Evolutionary conservation across 2,113 vertebrate genomes (phyloP), one percentile per base, ranked within the genome.

Genomic region (Mirounga angustirostris): DNA sequence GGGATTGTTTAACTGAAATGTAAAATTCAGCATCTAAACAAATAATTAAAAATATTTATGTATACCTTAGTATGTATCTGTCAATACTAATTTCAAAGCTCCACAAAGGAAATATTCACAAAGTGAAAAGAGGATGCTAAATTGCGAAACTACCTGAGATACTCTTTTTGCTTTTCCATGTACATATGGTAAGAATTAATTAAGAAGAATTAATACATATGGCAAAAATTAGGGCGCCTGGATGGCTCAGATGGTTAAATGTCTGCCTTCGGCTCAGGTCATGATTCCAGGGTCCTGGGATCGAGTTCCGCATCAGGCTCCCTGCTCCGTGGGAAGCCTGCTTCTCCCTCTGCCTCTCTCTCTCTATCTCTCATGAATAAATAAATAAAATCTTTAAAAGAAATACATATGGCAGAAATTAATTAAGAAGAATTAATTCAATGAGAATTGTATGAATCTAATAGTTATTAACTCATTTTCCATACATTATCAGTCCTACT

Each of bases 21-120:
- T 36, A 91, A 90, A 40, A 80, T 18, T 88, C 28, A 94, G 11
- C 21, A 82, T 52, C 16, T 84, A 22, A 93, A 79, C 26, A 97
- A 88, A 54, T 4, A 52, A 30, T 84, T 71, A 21, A 74, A 56
- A 94, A 73, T 61, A 46, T 92, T 89, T 96, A 88, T 92, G 28
- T 21, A 1, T n/a, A 59, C 2, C 7, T 94, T 78, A 54, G 1
- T 88, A 56, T 13, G 8, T 46, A 52, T 28, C 4, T 73, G 21
- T 13, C 15, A 26, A 69, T 80, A 82, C 5, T n/a, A 78, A 50
- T 59, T 78, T 15, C 91, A 54, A 80, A 91, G 81, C 9, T 73
- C 74, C 5, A 46, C 7, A 87, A 94, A 96, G 16, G 16, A 65
- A 30, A 69, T 11, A 58, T 36, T 88, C 82, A 82, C 30, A 63